A percentile compares a stretch with the other conserved stretches of the same genome.
Conservation (phyloP, 2,888 invertebrate genomes). For the Bombylius major region DNA sequence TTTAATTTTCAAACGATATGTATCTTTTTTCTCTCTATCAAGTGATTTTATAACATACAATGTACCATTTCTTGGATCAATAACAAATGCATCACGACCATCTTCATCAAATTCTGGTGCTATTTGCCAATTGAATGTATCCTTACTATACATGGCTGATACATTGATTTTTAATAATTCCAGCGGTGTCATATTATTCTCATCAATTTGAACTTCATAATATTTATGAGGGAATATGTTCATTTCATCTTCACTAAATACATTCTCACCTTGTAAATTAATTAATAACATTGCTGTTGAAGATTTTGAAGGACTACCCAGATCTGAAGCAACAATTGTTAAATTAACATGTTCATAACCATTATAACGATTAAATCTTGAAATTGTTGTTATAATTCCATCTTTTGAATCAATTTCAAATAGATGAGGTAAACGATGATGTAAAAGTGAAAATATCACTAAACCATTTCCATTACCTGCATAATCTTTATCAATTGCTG, state of each 20-base stretch:
- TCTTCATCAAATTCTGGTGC: slow-evolving; percentile 46
- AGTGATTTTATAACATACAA: slow-evolving; percentile 59
- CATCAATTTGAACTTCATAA: slow-evolving; percentile 70
- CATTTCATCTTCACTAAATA: slow-evolving; percentile 17
- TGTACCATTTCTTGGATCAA: slow-evolving; percentile 65
- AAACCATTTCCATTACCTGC: slow-evolving; percentile 77
- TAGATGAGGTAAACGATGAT: slow-evolving; percentile 47
- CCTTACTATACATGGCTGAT: slow-evolving; percentile 50
- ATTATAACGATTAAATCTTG: slow-evolving; percentile 38
- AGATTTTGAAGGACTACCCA: slow-evolving; percentile 70
- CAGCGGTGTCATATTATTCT: slow-evolving; percentile 64
- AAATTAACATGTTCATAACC: slow-evolving; percentile 50
- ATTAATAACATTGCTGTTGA: slow-evolving; percentile 62
- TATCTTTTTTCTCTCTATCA: slow-evolving; percentile 57
- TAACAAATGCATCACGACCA: slow-evolving; percentile 50
- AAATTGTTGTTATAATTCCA: slow-evolving; percentile 64
- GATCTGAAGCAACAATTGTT: slow-evolving; percentile 70
- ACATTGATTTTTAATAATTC: slow-evolving; percentile 65
- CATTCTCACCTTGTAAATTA: slow-evolving; percentile 46
- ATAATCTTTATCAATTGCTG: slow-evolving; percentile 76
- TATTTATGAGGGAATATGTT: slow-evolving; percentile 52
- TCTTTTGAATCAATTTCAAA: slow-evolving; percentile 79
- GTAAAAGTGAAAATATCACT: slow-evolving; percentile 61
- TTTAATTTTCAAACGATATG: slow-evolving; percentile 43
- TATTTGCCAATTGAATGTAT: slow-evolving; percentile 52